Percentiles rank a stretch among this genome's conserved stretches.
These are phyloP conservation scores for Drosophila pseudoobscura DNA, from an alignment of 1,140 invertebrate genomes.

Conservation along the genomic window DNA sequence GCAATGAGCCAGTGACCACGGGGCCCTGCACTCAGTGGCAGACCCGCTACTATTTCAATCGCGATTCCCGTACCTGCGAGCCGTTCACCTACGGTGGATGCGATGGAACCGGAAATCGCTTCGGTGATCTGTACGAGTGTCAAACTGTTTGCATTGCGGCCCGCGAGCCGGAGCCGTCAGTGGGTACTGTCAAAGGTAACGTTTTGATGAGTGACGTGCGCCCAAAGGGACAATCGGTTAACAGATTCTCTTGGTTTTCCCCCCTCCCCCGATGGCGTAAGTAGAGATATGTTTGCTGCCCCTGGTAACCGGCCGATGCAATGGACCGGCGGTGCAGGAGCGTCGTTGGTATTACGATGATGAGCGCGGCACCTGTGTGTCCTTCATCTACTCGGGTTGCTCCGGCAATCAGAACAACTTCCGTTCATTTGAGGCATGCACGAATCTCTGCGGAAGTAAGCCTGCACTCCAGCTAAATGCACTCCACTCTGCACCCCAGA, in stretches of 20 bases:
- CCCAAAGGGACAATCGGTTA: constrained; percentile 19
- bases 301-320: constrained; percentile 89
- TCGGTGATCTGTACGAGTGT: constrained; percentile 89
- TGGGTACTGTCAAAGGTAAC: constrained; percentile 66
- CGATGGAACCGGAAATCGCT: constrained; percentile 93
- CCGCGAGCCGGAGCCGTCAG: constrained; percentile 59
- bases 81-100: constrained; percentile 93
- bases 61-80: constrained; percentile 84
- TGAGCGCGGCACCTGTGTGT: constrained; percentile 87
- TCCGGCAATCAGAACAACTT: constrained; percentile 92
- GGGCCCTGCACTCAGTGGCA: constrained; percentile 88
- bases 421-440: constrained; percentile 88
- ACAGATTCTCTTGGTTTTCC: constrained; percentile 38
- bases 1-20: constrained; percentile 85
- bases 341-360: constrained; percentile 93
- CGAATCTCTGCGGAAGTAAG: constrained; percentile 86
- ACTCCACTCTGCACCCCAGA: constrained; percentile 34
- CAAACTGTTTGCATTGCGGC: constrained; percentile 85
- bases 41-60: constrained; percentile 88
- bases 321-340: constrained; percentile 84
- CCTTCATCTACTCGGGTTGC: constrained; percentile 92
- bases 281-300: constrained; percentile 87
- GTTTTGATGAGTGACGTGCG: background rate
- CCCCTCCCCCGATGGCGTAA: constrained; percentile 39
- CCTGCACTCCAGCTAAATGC: constrained; percentile 29